phyloP scores from a whole-genome alignment of 2,113 vertebrate genomes.

The Forbesichthys agassizii region DNA sequence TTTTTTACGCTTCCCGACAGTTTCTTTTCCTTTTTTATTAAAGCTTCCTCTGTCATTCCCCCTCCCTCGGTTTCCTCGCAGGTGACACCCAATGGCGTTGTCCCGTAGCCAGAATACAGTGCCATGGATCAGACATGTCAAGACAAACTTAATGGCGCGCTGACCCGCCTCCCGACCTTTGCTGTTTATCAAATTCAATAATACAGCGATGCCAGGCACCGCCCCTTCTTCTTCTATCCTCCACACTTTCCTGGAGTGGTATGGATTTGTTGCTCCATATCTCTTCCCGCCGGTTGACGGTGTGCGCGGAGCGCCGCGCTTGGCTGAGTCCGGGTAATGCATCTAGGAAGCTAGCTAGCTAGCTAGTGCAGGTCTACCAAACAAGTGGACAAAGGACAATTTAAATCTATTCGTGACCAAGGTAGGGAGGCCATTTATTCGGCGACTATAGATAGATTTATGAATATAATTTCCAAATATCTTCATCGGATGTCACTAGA shows the following conservation, averaged over 20 bases:
- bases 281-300: constrained; percentile 51
- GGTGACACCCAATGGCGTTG: constrained; percentile 28
- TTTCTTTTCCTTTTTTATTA: background rate
- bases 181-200: constrained; percentile 54
- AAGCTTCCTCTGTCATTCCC: background rate
- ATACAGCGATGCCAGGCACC: constrained; percentile 30
- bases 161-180: constrained; percentile 44
- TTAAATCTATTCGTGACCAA: no score
- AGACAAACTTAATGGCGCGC: constrained; percentile 45
- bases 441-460: no score
- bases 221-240: background rate
- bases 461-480: no score
- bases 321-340: constrained; percentile 56
- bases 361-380: constrained; percentile 40
- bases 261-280: constrained; percentile 59
- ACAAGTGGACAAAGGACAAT: constrained; percentile 30
- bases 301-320: constrained; percentile 48
- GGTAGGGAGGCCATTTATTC: no score
- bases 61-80: background rate
- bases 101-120: constrained; percentile 11
- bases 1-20: constrained; percentile 34
- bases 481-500: no score
- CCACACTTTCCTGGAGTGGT: constrained; percentile 35
- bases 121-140: constrained; percentile 50
- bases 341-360: constrained; percentile 19